Evolutionary conservation across 2,888 invertebrate genomes (phyloP).

Genomic region (Cordilura impudica): DNA sequence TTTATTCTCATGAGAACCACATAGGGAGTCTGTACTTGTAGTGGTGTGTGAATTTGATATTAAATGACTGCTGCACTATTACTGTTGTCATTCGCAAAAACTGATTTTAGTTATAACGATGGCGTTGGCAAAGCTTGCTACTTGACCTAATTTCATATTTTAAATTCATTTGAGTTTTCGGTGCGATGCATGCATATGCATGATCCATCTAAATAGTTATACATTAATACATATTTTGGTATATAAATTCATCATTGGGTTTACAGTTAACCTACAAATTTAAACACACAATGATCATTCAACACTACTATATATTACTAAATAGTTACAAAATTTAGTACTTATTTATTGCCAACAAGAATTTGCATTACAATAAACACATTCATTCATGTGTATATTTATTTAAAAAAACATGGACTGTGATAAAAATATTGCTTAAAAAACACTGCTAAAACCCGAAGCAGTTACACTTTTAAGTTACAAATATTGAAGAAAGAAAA

Average conservation of each 20-base stretch:
- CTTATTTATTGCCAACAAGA: too few relatives aligned
- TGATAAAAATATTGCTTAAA: too few relatives aligned
- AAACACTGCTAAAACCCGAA: too few relatives aligned
- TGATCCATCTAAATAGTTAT: background rate
- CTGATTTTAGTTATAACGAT: background rate
- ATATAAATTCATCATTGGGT: slow-evolving; percentile 5
- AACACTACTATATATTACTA: too few relatives aligned
- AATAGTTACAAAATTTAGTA: too few relatives aligned
- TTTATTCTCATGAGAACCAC: slow-evolving; percentile 25
- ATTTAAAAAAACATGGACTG: too few relatives aligned
- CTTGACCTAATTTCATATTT: slow-evolving; percentile 40
- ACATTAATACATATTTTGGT: background rate
- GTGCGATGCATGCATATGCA: slow-evolving; percentile 24
- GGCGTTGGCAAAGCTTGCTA: slow-evolving; percentile 21
- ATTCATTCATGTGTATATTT: too few relatives aligned
- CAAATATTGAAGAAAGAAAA: too few relatives aligned
- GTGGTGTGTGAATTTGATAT: background rate
- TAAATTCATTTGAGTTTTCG: slow-evolving; percentile 11
- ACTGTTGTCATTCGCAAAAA: slow-evolving; percentile 13
- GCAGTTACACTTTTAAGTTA: too few relatives aligned
- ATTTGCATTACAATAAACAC: too few relatives aligned
- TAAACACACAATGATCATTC: too few relatives aligned
- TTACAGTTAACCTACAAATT: slow-evolving; percentile 33
- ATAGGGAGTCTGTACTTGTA: background rate
- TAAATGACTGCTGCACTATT: slow-evolving; percentile 6